Conservation (phyloP, 2,797 vertebrate genomes). For the Amniataba percoides region DNA sequence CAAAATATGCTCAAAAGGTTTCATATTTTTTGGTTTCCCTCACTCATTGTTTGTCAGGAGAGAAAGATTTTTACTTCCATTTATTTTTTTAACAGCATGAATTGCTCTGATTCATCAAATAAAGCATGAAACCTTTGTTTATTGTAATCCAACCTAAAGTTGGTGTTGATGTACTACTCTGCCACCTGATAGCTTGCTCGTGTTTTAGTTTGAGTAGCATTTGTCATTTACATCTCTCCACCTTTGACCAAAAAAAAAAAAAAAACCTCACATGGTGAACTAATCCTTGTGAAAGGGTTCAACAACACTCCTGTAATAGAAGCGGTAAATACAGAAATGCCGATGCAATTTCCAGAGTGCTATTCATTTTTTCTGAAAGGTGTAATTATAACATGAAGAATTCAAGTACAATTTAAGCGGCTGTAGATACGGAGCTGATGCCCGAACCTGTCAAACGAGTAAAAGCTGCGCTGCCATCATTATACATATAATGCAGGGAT, state of each 20-base stretch:
- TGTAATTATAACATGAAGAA: constrained; percentile 9
- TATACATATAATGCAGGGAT: background rate
- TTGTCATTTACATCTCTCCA: background rate
- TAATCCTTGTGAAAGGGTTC: background rate
- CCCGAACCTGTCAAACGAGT: background rate
- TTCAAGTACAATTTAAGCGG: constrained; percentile 3
- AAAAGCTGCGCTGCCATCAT: constrained; percentile 1
- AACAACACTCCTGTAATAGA: background rate
- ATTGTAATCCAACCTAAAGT: background rate
- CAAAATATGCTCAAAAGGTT: background rate
- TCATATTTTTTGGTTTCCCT: background rate
- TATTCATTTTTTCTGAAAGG: background rate
- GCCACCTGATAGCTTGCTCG: background rate
- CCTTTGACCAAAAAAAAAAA: background rate
- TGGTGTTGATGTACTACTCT: background rate
- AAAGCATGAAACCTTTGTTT: background rate
- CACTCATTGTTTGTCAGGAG: background rate
- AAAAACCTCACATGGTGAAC: background rate
- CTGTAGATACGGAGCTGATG: background rate
- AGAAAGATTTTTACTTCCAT: background rate
- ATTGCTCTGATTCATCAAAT: background rate
- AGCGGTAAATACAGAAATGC: background rate
- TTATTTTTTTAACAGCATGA: background rate
- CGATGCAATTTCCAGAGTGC: background rate
- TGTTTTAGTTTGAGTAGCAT: background rate